Conservation (phyloP, 1,140 invertebrate genomes). For the honey bee (Apis mellifera) region Amel_HAv3.1 CM009936.2:16573001-16573500, state of each 20-base stretch:
- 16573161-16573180: constrained; percentile 39
- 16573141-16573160: constrained; percentile 30
- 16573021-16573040: not conserved
- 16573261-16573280: not conserved
- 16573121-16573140: constrained; percentile 3
- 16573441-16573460: not conserved
- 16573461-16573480: not conserved
- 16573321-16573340: not conserved
- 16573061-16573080: not conserved
- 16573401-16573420: not conserved
- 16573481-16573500: not conserved
- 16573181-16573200: constrained; percentile 13
- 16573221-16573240: too few species aligned
- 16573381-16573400: not conserved
- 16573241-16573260: not conserved
- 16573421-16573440: not conserved
- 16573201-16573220: not conserved
- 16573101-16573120: constrained; percentile 29
- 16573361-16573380: not conserved
- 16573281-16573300: not conserved
- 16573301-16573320: not conserved
- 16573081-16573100: constrained; percentile 3
- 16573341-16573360: not conserved
- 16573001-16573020: constrained; percentile 17
- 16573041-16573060: not conserved